phyloP scores from a whole-genome alignment of 2,888 invertebrate species.

The Blastobasis adustella region DNA sequence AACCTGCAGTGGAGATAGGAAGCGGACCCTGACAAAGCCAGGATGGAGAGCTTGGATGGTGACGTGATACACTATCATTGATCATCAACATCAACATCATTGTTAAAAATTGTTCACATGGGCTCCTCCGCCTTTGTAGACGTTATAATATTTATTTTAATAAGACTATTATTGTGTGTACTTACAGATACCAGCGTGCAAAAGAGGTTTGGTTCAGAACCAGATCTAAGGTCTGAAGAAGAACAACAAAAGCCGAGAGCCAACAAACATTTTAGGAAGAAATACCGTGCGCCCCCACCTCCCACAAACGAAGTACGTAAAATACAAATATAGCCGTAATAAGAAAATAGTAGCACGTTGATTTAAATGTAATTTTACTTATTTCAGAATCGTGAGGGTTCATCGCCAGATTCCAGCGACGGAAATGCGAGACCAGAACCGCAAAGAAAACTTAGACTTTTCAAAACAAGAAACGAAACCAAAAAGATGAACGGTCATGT shows the following conservation, averaged over 20 bases:
- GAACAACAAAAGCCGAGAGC: constrained; percentile 49
- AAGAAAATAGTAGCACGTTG: neutral
- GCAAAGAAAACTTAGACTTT: constrained; percentile 77
- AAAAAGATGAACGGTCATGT: constrained; percentile 66
- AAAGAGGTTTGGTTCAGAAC: constrained; percentile 83
- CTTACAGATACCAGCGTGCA: constrained; percentile 45
- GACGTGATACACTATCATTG: no score
- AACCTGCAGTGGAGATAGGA: no score
- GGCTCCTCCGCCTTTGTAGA: no score
- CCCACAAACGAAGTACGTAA: constrained; percentile 53
- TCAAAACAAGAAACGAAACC: constrained; percentile 84
- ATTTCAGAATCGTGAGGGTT: constrained; percentile 61
- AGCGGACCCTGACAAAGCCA: no score
- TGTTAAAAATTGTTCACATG: no score
- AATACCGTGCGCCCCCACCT: constrained; percentile 85
- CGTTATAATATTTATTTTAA: no score
- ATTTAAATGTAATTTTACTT: neutral
- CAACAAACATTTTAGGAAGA: constrained; percentile 79
- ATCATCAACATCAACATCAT: no score
- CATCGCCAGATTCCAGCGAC: constrained; percentile 76
- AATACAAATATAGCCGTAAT: neutral
- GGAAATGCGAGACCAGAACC: constrained; percentile 64
- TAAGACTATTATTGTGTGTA: neutral
- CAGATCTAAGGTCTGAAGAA: constrained; percentile 76
- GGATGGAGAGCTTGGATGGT: no score